These are phyloP conservation scores for Tholera decimalis DNA, from an alignment of 2,888 invertebrate genomes.

Conservation along the genomic window DNA sequence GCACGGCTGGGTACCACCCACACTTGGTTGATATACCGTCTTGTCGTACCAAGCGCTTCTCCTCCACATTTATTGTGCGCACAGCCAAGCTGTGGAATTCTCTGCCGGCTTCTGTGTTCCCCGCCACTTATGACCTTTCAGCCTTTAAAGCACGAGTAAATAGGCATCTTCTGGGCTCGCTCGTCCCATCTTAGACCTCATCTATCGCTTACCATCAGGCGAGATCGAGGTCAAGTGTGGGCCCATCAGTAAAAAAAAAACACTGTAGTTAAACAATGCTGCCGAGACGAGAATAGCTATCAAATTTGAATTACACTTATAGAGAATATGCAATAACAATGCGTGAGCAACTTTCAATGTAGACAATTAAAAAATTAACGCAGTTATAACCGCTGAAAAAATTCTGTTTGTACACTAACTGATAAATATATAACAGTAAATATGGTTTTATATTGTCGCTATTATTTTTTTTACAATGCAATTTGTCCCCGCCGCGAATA, in stretches of 20 bases:
- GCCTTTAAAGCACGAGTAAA: no score
- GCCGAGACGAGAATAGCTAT: not conserved
- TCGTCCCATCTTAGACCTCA: no score
- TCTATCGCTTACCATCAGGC: no score
- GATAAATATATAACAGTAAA: not conserved
- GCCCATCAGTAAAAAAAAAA: not conserved
- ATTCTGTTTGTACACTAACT: not conserved
- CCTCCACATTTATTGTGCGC: no score
- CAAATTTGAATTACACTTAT: not conserved
- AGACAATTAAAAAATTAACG: not conserved
- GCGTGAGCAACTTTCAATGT: not conserved
- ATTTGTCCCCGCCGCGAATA: constrained; percentile 4
- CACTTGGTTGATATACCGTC: no score
- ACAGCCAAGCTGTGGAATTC: no score
- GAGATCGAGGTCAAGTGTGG: no score
- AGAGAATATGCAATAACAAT: not conserved
- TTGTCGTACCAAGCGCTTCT: no score
- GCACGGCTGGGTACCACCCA: no score
- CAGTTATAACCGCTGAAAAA: not conserved
- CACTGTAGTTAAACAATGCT: not conserved
- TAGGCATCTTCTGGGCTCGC: no score
- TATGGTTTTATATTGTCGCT: not conserved
- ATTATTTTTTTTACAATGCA: constrained; percentile 9
- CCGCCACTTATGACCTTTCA: no score
- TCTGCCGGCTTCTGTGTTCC: no score